Evolutionary conservation across 2,113 vertebrate genomes (phyloP).

Genomic region (Gulo gulo): DNA sequence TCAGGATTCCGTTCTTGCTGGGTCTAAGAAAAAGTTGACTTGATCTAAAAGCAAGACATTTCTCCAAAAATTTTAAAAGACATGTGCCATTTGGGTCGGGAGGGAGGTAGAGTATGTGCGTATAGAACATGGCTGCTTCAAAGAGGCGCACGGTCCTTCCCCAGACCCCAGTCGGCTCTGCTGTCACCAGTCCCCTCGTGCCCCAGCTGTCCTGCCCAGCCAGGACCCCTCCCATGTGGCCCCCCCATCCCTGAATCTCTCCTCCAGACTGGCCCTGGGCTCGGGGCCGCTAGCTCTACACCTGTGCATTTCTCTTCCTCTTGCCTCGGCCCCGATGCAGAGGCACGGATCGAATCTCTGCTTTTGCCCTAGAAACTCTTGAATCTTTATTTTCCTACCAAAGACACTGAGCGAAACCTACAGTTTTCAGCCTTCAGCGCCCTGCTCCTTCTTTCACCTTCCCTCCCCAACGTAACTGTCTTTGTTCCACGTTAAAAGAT

Average conservation of each 20-base stretch:
- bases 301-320: not conserved
- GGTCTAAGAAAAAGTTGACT: not conserved
- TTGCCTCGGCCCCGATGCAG: not conserved
- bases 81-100: not conserved
- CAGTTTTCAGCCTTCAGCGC: not conserved
- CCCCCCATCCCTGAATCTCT: accelerated
- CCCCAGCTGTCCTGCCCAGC: not conserved
- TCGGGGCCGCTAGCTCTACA: accelerated
- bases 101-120: not conserved
- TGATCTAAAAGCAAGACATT: not conserved
- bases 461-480: not conserved
- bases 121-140: not conserved
- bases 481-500: slow-evolving; percentile 35
- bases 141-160: not conserved
- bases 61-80: not conserved
- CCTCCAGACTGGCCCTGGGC: not conserved
- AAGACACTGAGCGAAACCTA: not conserved
- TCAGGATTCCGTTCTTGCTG: not conserved
- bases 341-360: not conserved
- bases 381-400: not conserved
- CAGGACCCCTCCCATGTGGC: not conserved
- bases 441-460: not conserved
- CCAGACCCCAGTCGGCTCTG: not conserved
- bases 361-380: not conserved
- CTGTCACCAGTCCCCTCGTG: not conserved